These are phyloP conservation scores for Tympanoctomys barrerae DNA, from an alignment of 2,797 vertebrate species.

Conservation along the genomic window DNA sequence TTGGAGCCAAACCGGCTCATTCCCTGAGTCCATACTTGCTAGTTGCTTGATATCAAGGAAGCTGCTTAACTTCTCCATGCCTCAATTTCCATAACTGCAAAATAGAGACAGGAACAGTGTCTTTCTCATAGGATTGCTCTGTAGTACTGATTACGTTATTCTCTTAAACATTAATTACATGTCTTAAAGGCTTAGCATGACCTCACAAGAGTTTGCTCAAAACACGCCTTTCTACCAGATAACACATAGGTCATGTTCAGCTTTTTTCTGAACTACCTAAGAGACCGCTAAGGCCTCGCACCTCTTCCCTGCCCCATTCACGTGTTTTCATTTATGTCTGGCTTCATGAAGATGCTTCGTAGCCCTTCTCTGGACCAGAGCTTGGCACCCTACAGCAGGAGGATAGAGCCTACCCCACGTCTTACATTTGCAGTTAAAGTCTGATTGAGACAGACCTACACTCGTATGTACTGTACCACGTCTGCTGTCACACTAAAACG, in stretches of 20 bases:
- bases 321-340: neutral
- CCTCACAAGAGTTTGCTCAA: neutral
- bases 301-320: neutral
- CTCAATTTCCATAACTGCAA: constrained; percentile 23
- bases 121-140: neutral
- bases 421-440: neutral
- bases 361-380: neutral
- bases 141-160: neutral
- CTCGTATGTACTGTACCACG: neutral
- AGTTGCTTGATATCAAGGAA: neutral
- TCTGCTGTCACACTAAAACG: neutral
- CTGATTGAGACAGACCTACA: neutral
- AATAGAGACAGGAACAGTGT: neutral
- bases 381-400: neutral
- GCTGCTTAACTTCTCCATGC: neutral
- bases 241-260: neutral
- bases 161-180: neutral
- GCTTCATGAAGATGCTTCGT: neutral
- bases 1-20: neutral
- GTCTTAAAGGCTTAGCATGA: constrained; percentile 34
- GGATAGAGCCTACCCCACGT: neutral
- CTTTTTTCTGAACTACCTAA: neutral
- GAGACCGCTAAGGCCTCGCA: neutral
- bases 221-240: neutral
- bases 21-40: neutral